Conservation (phyloP, 1,140 invertebrate genomes). For the Hycleus cichorii region DNA sequence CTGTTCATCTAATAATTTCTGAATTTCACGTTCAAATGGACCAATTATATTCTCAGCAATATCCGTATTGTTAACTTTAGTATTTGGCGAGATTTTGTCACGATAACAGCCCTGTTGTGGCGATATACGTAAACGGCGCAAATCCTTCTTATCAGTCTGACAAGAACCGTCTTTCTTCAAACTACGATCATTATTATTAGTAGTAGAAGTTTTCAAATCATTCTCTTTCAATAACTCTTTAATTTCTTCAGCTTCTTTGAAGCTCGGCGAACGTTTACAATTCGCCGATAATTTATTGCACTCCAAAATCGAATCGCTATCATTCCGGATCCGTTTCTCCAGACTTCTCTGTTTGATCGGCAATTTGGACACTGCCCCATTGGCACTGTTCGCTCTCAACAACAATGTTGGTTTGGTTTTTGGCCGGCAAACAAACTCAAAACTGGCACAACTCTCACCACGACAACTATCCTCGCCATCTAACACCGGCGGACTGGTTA, state of each 20-base stretch:
- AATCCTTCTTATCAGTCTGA: slow-evolving; percentile 56
- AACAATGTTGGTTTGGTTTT: slow-evolving; percentile 31
- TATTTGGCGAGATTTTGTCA: slow-evolving; percentile 43
- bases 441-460: slow-evolving; percentile 56
- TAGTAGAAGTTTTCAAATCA: slow-evolving; percentile 36
- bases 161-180: slow-evolving; percentile 54
- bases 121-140: slow-evolving; percentile 40
- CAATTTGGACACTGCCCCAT: slow-evolving; percentile 24
- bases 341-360: slow-evolving; percentile 31
- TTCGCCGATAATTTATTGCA: slow-evolving; percentile 36
- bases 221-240: slow-evolving; percentile 42
- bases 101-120: slow-evolving; percentile 40
- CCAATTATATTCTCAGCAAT: slow-evolving; percentile 42
- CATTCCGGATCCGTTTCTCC: slow-evolving; percentile 31
- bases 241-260: slow-evolving; percentile 40
- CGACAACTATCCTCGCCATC: slow-evolving; percentile 41
- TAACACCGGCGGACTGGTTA: slow-evolving; percentile 40
- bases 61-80: slow-evolving; percentile 43
- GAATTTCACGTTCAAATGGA: slow-evolving; percentile 65
- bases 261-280: slow-evolving; percentile 39
- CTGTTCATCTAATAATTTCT: slow-evolving; percentile 64
- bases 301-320: slow-evolving; percentile 38
- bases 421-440: slow-evolving; percentile 48
- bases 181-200: slow-evolving; percentile 45
- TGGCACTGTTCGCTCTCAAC: slow-evolving; percentile 29